These are phyloP conservation scores for Mormyrops attenuatus DNA, from an alignment of 2,797 vertebrate genomes.

Conservation along the genomic window DNA sequence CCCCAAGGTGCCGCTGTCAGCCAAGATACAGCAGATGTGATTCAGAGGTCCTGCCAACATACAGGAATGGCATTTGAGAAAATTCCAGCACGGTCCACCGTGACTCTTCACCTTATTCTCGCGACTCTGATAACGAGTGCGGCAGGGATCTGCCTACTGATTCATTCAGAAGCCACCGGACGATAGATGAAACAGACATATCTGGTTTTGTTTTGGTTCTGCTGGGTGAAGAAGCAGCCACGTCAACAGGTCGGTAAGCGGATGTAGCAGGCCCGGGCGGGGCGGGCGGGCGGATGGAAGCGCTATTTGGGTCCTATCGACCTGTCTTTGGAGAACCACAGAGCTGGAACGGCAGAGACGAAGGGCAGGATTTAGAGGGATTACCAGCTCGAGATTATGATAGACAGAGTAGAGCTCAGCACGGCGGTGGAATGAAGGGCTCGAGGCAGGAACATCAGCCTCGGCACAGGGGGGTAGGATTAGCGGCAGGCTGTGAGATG, in stretches of 20 bases:
- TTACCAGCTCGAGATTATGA: slow-evolving; percentile 47
- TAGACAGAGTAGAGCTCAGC: slow-evolving; percentile 27
- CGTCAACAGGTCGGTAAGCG: background rate
- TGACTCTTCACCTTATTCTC: background rate
- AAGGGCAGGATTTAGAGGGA: slow-evolving; percentile 39
- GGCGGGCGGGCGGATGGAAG: background rate
- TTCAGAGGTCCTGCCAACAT: background rate
- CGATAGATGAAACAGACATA: background rate
- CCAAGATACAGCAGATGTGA: background rate
- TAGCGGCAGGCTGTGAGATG: background rate
- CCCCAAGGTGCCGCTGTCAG: background rate
- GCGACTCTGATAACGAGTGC: too few species aligned
- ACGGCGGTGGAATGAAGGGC: background rate
- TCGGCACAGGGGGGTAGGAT: background rate
- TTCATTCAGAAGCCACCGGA: background rate
- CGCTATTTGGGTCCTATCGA: background rate
- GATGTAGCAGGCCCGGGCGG: background rate
- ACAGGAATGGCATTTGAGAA: background rate
- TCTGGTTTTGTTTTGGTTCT: background rate
- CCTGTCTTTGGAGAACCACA: background rate
- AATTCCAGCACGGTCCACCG: background rate
- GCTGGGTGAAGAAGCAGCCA: background rate
- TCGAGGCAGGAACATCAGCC: background rate
- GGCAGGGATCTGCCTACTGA: background rate
- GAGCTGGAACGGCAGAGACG: background rate